Conservation (phyloP, 1,140 invertebrate genomes). For the Hyphantria cunea region DNA sequence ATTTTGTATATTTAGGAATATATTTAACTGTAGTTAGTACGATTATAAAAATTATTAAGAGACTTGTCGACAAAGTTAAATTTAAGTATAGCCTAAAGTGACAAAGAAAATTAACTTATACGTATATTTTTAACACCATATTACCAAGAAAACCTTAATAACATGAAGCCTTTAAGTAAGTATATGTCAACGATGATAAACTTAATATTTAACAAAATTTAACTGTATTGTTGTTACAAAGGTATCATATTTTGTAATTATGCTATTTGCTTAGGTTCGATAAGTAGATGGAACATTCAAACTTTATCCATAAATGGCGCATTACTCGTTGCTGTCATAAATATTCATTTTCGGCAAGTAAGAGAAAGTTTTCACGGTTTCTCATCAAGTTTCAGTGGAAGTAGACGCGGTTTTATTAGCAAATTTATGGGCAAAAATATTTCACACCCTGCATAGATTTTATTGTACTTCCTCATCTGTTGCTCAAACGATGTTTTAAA, state of each 20-base stretch:
- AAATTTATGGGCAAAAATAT: slow-evolving; percentile 78
- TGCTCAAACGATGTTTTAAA: slow-evolving; percentile 10
- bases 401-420: slow-evolving; percentile 75
- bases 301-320: slow-evolving; percentile 73
- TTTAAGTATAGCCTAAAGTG: slow-evolving; percentile 16
- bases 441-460: slow-evolving; percentile 51
- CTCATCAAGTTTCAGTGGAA: slow-evolving; percentile 52
- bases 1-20: slow-evolving; percentile 36
- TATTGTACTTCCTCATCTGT: slow-evolving; percentile 27
- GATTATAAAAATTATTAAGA: slow-evolving; percentile 15
- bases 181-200: no score
- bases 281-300: slow-evolving; percentile 64
- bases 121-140: no score
- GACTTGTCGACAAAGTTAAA: slow-evolving; percentile 14
- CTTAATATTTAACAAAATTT: no score
- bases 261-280: slow-evolving; percentile 49
- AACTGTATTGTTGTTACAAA: background rate
- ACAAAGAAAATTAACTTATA: background rate
- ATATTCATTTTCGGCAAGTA: slow-evolving; percentile 77
- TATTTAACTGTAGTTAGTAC: slow-evolving; percentile 25
- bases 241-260: slow-evolving; percentile 26
- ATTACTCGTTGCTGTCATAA: slow-evolving; percentile 73
- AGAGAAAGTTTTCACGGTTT: slow-evolving; percentile 69
- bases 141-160: no score
- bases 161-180: no score